phyloP scores from a whole-genome alignment of 2,888 invertebrate genomes.

The Leucozona laternaria region DNA sequence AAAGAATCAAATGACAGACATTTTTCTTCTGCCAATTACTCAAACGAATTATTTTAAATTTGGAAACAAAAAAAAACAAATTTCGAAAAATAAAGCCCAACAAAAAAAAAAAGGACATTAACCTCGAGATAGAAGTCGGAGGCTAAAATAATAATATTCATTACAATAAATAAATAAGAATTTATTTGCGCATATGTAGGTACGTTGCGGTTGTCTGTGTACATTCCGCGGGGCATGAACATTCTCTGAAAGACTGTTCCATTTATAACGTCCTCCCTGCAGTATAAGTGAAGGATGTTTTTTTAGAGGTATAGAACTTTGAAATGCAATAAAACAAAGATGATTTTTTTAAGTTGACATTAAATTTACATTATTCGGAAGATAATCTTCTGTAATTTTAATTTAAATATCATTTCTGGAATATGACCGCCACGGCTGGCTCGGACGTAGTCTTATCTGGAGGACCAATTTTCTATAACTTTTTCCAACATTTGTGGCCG shows the following conservation, averaged over 20 bases:
- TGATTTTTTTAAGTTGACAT: too few species aligned
- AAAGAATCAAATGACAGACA: neutral
- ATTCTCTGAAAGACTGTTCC: slow-evolving; percentile 24
- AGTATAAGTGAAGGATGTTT: too few species aligned
- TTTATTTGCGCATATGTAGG: slow-evolving; percentile 41
- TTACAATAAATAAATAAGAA: slow-evolving; percentile 21
- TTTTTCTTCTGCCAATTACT: neutral
- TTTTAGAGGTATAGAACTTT: too few species aligned
- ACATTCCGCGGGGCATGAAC: slow-evolving; percentile 34
- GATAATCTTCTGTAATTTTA: too few species aligned
- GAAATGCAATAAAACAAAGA: too few species aligned
- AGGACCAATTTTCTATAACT: too few species aligned
- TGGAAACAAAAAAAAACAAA: neutral
- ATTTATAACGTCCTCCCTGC: neutral
- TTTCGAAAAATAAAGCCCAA: neutral
- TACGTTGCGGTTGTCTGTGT: slow-evolving; percentile 6
- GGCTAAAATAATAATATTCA: neutral
- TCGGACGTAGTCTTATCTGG: too few species aligned
- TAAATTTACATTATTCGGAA: too few species aligned
- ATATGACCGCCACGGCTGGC: too few species aligned
- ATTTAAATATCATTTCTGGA: too few species aligned
- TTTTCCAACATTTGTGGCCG: too few species aligned
- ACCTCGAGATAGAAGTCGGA: slow-evolving; percentile 17
- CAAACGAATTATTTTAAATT: neutral
- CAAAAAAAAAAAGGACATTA: slow-evolving; percentile 49